Conservation (phyloP, 2,113 vertebrate species). For the Centrocercus urophasianus region DNA sequence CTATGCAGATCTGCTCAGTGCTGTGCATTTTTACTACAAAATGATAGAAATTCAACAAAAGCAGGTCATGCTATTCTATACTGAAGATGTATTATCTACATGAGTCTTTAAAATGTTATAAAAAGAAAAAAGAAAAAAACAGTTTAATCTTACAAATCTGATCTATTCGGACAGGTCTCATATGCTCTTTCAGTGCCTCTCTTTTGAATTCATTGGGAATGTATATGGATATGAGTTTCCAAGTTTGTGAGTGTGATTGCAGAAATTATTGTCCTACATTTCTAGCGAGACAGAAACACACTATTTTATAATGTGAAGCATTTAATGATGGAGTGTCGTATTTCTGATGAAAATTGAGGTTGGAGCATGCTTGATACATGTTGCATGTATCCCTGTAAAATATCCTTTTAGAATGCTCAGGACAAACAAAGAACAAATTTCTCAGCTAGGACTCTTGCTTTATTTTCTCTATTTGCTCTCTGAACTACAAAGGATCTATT, state of each 20-base stretch:
- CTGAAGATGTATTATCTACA: neutral
- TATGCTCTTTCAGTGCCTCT: slow-evolving; percentile 57
- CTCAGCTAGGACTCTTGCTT: neutral
- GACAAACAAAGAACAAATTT: slow-evolving; percentile 7
- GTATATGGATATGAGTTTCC: neutral
- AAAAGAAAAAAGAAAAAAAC: neutral
- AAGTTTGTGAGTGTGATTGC: neutral
- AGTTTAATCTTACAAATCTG: neutral
- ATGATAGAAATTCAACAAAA: neutral
- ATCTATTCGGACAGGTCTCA: neutral
- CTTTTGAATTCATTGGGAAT: slow-evolving; percentile 26
- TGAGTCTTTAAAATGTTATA: neutral
- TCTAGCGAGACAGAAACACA: neutral
- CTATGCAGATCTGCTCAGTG: neutral
- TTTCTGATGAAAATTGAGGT: slow-evolving; percentile 14
- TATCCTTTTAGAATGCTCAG: neutral
- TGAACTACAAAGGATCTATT: neutral
- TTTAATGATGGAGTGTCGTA: slow-evolving; percentile 3
- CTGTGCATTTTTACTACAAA: neutral
- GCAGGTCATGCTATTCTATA: neutral
- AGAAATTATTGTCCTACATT: neutral
- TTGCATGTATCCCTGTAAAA: slow-evolving; percentile 2
- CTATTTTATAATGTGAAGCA: neutral
- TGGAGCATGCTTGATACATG: slow-evolving; percentile 39
- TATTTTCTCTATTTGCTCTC: slow-evolving; percentile 2